A percentile compares a stretch with the other conserved stretches of the same genome.
phyloP scores from a whole-genome alignment of 1,140 invertebrate species.

The Caenorhabditis brenneri region DNA sequence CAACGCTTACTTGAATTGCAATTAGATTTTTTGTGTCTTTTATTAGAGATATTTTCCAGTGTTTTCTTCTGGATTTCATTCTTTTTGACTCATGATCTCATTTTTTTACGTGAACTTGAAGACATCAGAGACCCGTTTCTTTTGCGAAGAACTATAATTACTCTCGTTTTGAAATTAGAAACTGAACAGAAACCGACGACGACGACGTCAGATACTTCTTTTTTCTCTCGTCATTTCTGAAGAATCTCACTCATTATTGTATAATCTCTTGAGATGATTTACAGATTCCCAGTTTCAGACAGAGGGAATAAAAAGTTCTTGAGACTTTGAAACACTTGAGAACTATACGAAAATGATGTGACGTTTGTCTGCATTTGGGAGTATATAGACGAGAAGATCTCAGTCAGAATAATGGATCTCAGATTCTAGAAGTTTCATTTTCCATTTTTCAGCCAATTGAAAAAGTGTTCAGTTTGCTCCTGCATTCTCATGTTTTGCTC shows the following conservation, averaged over 20 bases:
- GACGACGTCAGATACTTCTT: neutral
- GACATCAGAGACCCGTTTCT: neutral
- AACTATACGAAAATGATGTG: neutral
- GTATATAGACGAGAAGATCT: too few species aligned
- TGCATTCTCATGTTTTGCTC: too few species aligned
- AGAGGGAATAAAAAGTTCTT: neutral
- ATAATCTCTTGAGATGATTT: too few species aligned
- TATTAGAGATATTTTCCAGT: neutral
- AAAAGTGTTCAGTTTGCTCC: too few species aligned
- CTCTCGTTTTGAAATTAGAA: neutral
- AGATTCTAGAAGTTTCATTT: too few species aligned
- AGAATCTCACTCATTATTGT: too few species aligned
- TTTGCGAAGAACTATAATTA: neutral
- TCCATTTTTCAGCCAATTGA: too few species aligned
- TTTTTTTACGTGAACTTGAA: neutral
- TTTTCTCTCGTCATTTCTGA: neutral
- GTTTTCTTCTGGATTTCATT: too few species aligned
- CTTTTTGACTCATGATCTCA: neutral
- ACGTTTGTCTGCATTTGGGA: too few species aligned
- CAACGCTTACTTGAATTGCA: too few species aligned
- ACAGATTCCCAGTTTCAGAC: neutral
- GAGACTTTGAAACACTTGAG: neutral
- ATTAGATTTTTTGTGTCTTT: neutral
- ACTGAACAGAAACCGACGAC: too few species aligned
- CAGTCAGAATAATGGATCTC: too few species aligned